These are phyloP conservation scores for Cyprinus carpio DNA, from an alignment of 2,113 vertebrate genomes.

Conservation along the genomic window DNA sequence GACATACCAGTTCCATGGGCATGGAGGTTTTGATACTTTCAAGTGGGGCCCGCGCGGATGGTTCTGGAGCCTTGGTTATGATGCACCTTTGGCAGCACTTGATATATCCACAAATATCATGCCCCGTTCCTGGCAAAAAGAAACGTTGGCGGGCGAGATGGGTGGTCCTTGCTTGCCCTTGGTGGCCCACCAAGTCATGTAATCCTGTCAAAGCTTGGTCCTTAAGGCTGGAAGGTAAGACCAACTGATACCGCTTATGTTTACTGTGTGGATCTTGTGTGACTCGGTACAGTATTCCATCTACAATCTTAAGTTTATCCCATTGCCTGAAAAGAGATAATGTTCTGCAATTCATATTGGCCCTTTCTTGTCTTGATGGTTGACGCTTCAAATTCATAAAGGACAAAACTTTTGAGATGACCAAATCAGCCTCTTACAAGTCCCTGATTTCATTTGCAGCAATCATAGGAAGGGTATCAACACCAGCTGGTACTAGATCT, in stretches of 20 bases:
- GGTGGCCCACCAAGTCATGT: neutral
- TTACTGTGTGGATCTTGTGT: neutral
- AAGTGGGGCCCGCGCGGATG: neutral
- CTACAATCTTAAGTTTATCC: neutral
- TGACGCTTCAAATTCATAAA: neutral
- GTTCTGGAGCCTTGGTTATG: neutral
- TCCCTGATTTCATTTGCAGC: no score
- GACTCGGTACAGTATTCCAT: neutral
- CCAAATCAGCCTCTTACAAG: no score
- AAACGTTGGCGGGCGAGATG: no score
- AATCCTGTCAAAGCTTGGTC: neutral
- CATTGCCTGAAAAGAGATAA: neutral
- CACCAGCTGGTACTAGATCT: no score
- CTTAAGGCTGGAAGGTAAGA: neutral
- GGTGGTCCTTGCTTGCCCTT: constrained; percentile 1
- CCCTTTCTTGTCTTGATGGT: neutral
- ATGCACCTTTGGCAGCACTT: neutral
- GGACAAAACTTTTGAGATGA: no score
- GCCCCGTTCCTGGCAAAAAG: no score
- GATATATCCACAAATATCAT: neutral
- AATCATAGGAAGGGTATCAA: no score
- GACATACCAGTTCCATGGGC: constrained; percentile 10
- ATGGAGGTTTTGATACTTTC: neutral
- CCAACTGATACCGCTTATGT: neutral
- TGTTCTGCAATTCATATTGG: neutral